Conservation (phyloP, 2,113 vertebrate species). For the Aegotheles bennettii region DNA sequence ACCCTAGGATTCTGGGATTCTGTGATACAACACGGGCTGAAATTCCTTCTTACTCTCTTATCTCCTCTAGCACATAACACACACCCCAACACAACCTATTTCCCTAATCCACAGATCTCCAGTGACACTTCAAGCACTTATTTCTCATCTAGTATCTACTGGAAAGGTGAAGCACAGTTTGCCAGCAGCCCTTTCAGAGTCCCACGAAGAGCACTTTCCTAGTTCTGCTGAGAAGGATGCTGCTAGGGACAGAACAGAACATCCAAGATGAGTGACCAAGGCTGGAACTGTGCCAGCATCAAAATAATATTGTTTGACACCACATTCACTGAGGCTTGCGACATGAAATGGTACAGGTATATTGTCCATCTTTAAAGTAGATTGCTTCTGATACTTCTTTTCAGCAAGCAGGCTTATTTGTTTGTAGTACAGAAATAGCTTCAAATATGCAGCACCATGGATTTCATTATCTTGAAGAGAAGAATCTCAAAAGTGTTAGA, state of each 20-base stretch:
- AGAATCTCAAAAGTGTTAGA: background rate
- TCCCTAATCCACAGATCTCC: background rate
- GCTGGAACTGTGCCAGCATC: background rate
- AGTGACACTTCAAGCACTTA: background rate
- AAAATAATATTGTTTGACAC: background rate
- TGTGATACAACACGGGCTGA: background rate
- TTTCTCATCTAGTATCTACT: background rate
- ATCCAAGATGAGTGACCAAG: background rate
- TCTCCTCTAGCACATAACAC: background rate
- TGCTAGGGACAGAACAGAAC: rapidly evolving
- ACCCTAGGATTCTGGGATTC: no score
- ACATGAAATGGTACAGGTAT: background rate
- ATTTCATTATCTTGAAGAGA: background rate
- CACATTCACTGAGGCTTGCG: background rate
- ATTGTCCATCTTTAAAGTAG: background rate
- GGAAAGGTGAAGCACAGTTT: background rate
- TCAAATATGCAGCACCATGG: background rate
- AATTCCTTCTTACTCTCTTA: background rate
- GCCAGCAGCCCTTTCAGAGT: background rate
- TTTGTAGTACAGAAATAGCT: background rate
- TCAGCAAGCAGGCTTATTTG: background rate
- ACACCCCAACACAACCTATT: background rate
- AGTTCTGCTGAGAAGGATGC: background rate
- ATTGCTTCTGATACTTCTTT: background rate
- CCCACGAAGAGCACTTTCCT: background rate